A percentile compares a stretch with the other conserved stretches of the same genome.
Conservation (phyloP, 2,797 vertebrate species). For the Sebastiscus albofasciatus region DNA sequence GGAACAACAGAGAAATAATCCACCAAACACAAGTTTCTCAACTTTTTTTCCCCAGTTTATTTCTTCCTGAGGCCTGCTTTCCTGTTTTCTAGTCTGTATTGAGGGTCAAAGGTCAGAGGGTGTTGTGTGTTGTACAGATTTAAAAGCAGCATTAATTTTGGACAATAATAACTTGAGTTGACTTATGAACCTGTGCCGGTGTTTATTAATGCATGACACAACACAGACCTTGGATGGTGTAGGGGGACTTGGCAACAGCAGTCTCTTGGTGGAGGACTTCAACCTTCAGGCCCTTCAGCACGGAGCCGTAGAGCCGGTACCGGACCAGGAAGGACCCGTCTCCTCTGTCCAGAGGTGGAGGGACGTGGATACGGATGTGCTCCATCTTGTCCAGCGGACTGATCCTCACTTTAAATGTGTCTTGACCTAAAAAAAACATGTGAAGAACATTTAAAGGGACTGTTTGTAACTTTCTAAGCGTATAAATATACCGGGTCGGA, state of each 20-base stretch:
- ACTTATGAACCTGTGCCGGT: background rate
- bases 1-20: too few relatives aligned
- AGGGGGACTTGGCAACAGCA: conserved; percentile 89
- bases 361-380: conserved; percentile 85
- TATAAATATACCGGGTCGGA: too few relatives aligned
- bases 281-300: conserved; percentile 83
- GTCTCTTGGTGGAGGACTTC: conserved; percentile 84
- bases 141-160: too few relatives aligned
- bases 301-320: conserved; percentile 89
- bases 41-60: too few relatives aligned
- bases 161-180: background rate
- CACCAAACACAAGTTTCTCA: too few relatives aligned
- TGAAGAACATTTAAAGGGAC: background rate
- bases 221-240: conserved; percentile 84
- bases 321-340: conserved; percentile 92
- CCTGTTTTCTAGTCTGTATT: too few relatives aligned
- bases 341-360: conserved; percentile 87
- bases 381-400: conserved; percentile 85
- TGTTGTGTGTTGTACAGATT: too few relatives aligned
- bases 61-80: too few relatives aligned
- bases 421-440: conserved; percentile 76
- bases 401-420: conserved; percentile 88
- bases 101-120: too few relatives aligned
- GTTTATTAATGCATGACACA: background rate
- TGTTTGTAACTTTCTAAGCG: too few relatives aligned